A percentile compares a stretch with the other conserved stretches of the same genome.
These are phyloP conservation scores for Octodon degus DNA, from an alignment of 2,113 vertebrate species.

Conservation along the genomic window DNA sequence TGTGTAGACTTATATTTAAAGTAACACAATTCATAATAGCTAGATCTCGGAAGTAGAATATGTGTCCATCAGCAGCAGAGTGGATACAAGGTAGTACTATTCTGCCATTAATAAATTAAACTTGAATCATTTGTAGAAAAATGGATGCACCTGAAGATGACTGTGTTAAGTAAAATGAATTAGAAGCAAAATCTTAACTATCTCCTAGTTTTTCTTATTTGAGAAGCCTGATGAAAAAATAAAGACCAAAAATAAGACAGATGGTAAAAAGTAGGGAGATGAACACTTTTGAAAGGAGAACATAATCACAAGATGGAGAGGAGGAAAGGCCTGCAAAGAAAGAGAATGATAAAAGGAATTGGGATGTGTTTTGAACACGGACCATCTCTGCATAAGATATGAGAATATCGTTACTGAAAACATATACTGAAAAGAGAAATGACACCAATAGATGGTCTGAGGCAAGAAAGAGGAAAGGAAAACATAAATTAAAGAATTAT, in stretches of 20 bases:
- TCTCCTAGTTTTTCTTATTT: background rate
- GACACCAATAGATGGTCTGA: background rate
- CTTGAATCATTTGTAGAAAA: background rate
- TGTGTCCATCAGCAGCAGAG: background rate
- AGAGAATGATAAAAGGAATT: background rate
- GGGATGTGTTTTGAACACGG: background rate
- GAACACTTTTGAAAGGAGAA: background rate
- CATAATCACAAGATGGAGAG: background rate
- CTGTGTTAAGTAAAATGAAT: background rate
- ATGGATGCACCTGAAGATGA: background rate
- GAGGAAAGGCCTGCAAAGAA: background rate
- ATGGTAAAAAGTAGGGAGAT: background rate
- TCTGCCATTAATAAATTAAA: background rate
- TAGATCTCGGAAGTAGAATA: background rate
- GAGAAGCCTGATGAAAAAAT: background rate
- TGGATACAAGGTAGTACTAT: background rate
- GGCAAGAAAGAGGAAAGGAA: background rate
- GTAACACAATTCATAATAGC: background rate
- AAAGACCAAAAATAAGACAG: background rate
- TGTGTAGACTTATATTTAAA: background rate
- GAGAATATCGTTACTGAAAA: background rate
- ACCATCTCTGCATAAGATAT: background rate
- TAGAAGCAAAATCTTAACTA: background rate
- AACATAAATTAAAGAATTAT: no score
- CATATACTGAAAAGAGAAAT: background rate